Conservation (phyloP, 2,797 vertebrate species). For the Gymnocypris eckloni region DNA sequence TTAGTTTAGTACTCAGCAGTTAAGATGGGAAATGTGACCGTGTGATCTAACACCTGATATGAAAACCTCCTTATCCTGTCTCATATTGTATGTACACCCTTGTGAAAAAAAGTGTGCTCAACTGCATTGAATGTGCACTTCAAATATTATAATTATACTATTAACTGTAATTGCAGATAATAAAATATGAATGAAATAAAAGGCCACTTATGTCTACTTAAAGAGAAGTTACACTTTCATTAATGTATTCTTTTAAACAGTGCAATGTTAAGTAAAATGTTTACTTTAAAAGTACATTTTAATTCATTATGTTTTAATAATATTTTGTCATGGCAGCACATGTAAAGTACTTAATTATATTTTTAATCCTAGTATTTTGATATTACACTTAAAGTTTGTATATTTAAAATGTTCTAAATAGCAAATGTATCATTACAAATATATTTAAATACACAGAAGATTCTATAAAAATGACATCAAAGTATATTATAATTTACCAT, state of each 20-base stretch:
- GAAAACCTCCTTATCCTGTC: neutral
- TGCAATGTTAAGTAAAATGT: neutral
- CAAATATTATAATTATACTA: neutral
- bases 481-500: neutral
- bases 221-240: neutral
- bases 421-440: neutral
- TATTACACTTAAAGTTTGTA: neutral
- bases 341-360: neutral
- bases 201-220: neutral
- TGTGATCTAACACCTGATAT: constrained; percentile 2
- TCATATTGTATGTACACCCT: neutral
- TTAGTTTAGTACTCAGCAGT: neutral
- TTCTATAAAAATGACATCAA: neutral
- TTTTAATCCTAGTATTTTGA: neutral
- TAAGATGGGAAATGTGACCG: neutral
- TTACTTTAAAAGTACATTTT: neutral
- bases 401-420: neutral
- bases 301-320: neutral
- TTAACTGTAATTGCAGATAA: neutral
- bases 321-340: neutral
- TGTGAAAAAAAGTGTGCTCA: neutral
- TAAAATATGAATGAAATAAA: neutral
- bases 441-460: neutral
- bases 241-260: neutral
- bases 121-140: neutral